Evolutionary conservation across 1,140 invertebrate genomes (phyloP).

Genomic region (Ridgeia piscesae): DNA sequence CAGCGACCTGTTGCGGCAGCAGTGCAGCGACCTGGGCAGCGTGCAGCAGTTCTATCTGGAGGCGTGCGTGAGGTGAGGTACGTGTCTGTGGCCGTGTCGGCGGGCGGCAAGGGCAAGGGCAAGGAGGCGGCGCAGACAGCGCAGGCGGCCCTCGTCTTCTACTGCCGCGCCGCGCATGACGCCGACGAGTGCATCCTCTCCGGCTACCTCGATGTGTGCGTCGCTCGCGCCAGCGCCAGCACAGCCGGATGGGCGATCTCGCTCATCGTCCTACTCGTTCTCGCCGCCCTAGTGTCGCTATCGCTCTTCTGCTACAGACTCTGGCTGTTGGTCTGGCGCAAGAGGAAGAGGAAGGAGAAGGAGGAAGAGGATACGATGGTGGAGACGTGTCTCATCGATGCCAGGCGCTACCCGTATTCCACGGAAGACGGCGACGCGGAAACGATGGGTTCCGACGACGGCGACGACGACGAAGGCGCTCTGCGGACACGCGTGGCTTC

Average conservation of each 20-base stretch:
- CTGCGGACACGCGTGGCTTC: neutral
- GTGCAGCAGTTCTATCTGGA: conserved; percentile 34
- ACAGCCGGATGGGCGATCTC: neutral
- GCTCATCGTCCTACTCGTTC: neutral
- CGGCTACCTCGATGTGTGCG: conserved; percentile 37
- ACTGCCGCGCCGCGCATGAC: conserved; percentile 34
- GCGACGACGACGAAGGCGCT: neutral
- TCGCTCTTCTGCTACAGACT: neutral
- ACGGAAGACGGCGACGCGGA: neutral
- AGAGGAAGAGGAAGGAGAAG: conserved; percentile 17
- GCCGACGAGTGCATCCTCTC: conserved; percentile 33
- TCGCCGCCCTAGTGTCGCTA: neutral
- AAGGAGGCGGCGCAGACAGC: conserved; percentile 19
- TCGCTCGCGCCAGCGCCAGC: neutral
- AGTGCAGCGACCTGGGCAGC: conserved; percentile 30
- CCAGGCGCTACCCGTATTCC: conserved; percentile 31
- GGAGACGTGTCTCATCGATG: no score
- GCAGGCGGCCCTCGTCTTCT: conserved; percentile 31
- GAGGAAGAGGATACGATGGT: conserved; percentile 35
- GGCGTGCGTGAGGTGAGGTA: conserved; percentile 32
- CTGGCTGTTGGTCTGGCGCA: neutral
- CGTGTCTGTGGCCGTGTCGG: conserved; percentile 17
- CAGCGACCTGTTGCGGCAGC: conserved; percentile 23
- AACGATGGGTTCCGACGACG: neutral
- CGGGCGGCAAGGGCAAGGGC: conserved; percentile 24